phyloP scores from a whole-genome alignment of 2,113 vertebrate genomes.

The Podarcis cretensis region DNA sequence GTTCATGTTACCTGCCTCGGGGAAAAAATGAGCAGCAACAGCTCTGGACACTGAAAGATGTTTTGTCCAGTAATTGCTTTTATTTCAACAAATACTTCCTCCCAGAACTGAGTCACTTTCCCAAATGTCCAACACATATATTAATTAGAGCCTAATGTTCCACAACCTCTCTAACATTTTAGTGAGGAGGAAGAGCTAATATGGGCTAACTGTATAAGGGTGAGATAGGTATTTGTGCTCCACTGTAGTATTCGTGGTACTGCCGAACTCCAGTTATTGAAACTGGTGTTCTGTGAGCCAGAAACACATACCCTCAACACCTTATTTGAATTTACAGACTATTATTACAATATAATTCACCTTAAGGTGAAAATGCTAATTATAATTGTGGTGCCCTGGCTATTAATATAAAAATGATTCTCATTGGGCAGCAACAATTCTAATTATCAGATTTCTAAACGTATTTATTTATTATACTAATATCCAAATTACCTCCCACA shows the following conservation, averaged over 20 bases:
- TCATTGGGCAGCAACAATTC: not conserved
- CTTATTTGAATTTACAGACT: not conserved
- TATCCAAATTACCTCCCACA: not conserved
- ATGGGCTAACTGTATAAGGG: too few relatives aligned
- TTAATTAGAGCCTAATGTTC: too few relatives aligned
- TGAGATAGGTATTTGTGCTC: too few relatives aligned
- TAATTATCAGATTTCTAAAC: not conserved
- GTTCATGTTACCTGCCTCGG: too few relatives aligned
- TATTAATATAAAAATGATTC: not conserved
- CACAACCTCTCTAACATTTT: too few relatives aligned
- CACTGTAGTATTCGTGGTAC: not conserved
- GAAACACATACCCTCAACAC: not conserved
- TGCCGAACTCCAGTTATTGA: not conserved
- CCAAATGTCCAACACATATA: too few relatives aligned
- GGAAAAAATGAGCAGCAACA: too few relatives aligned
- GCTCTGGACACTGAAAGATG: too few relatives aligned
- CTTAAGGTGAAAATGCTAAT: not conserved
- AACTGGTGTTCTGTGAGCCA: not conserved
- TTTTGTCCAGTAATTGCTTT: too few relatives aligned
- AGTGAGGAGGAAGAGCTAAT: too few relatives aligned
- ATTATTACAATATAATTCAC: not conserved
- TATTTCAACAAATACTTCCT: too few relatives aligned
- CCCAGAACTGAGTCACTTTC: too few relatives aligned
- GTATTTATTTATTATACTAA: not conserved
- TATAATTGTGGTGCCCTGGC: not conserved